Base-by-base conservation (phyloP, 2,888 invertebrate genomes). In the Lasioglossum malachurum region DNA sequence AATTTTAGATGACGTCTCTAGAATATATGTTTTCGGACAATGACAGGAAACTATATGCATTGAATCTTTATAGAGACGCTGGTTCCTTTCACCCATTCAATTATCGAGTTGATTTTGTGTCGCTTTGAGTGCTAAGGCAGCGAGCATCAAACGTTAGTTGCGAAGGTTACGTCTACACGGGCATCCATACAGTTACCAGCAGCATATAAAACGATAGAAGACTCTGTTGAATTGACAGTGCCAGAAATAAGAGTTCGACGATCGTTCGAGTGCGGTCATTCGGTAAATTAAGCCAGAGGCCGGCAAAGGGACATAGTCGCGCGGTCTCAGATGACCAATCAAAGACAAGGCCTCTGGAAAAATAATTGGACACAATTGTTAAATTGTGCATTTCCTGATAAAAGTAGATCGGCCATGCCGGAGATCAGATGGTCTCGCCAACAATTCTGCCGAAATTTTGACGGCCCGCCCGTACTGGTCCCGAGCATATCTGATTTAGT, bases 341-440 rank as follows among this genome's bases (percentile, higher is more conserved):
- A 93, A 92, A 93, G 87, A 89, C 84, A 86, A 88, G 90, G 83
- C 90, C 69, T 84, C 89, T 92, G 92, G 92, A 94, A 94, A 94
- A 94, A 94, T 94, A 93, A 94, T 94, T 94, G 93, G 90, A 90
- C 84, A 87, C 93, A 94, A 94, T 94, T 94, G 94, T 93, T 94
- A 93, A 94, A 94, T 94, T 93, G 93, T 94, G 94, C 92, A 93
- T 94, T 94, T 94, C 94, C 94, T 92, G 84, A 92, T 92, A 91
- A 92, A 91, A 92, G 82, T 91, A 87, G 82, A 82, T 87, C 90
- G 87, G 78, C 74, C 84, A 77, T 81, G 82, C 84, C 88, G 90
- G 89, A 91, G 89, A 91, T 89, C 84, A 78, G 83, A 76, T 79
- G 49, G 83, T 86, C 84, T 80, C 84, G 82, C 38, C 81, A 86